Evolutionary conservation across 2,113 vertebrate species (phyloP), one percentile per base, ranked within the genome.

Genomic region (Puffinus mauretanicus): DNA sequence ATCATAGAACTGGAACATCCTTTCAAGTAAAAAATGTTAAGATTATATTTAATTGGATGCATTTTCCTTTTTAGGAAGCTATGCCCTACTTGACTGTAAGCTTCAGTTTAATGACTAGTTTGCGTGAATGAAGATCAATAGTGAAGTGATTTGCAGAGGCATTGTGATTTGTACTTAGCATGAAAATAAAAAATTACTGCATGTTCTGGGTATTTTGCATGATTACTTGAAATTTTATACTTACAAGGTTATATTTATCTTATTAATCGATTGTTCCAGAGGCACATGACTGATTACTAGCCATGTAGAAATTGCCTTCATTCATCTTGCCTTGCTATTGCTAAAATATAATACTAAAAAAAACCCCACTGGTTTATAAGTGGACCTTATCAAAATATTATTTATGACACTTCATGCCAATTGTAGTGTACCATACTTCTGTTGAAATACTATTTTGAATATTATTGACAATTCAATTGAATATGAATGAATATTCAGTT

Each of bases 81-180:
- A 9, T 86, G 44, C n/a, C 64, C 46, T 90, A 3, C 76, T 91
- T 93, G 88, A 42, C 47, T 82, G 47, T 91, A 58, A 55, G 40
- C 72, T 95, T 96, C 14, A 78, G 88, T 65, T 70, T 92, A 95
- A 71, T 77, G 58, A 38, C 36, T 79, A 13, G 25, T 93, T 96
- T 93, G 71, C 70, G 57, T 82, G 79, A 40, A 83, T 70, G 83
- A 80, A 62, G 90, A 61, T 90, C 90, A 90, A 3, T 18, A 92
- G 49, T 36, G 20, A 91, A 64, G 55, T 86, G 87, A 80, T 90
- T 64, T 69, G 32, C 70, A 96, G 78, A 82, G 42, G 20, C 27
- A 71, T 44, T 95, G 62, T 57, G 69, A 75, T 72, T 95, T 94
- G 77, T 96, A 86, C 73, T 96, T 95, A 91, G 32, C 34, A 75